A percentile compares a stretch with the other conserved stretches of the same genome.
Evolutionary conservation across 2,113 vertebrate genomes (phyloP).

Genomic region (Albula glossodonta): DNA sequence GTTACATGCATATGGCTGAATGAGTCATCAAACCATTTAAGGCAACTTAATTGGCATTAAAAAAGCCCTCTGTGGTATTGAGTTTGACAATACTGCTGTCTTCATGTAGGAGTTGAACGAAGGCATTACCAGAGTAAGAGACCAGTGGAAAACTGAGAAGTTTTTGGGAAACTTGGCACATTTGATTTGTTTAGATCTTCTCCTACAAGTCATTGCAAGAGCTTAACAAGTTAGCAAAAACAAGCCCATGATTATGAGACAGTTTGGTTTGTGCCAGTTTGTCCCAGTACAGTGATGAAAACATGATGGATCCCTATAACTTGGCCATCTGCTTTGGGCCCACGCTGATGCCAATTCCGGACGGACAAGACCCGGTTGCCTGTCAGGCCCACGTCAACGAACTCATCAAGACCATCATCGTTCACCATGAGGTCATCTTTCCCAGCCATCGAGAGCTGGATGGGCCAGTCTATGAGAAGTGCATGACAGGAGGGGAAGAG

Average conservation of each 20-base stretch:
- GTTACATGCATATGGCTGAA: too few species aligned
- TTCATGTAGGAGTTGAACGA: neutral
- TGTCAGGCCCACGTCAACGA: slow-evolving; percentile 98
- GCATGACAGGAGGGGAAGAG: slow-evolving; percentile 96
- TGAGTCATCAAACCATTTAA: too few species aligned
- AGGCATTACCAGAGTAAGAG: neutral
- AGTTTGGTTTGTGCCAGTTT: slow-evolving; percentile 67
- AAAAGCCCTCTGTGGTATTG: too few species aligned
- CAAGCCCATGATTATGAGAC: too few species aligned
- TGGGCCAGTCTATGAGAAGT: slow-evolving; percentile 96
- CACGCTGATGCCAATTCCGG: slow-evolving; percentile 96
- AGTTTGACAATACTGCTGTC: too few species aligned
- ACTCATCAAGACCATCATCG: slow-evolving; percentile 96
- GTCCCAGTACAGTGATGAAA: slow-evolving; percentile 97
- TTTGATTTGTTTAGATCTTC: too few species aligned
- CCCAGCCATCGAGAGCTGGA: slow-evolving; percentile 87
- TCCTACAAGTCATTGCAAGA: too few species aligned
- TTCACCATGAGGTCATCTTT: slow-evolving; percentile 93
- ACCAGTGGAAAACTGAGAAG: too few species aligned
- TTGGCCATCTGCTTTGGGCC: slow-evolving; percentile 98
- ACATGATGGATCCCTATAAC: slow-evolving; percentile 99
- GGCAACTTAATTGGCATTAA: too few species aligned
- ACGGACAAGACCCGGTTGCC: slow-evolving; percentile 93
- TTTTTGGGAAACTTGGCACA: too few species aligned
- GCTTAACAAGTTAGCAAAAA: too few species aligned